phyloP scores from a whole-genome alignment of 2,888 invertebrate genomes.

The Microchrysa polita region DNA sequence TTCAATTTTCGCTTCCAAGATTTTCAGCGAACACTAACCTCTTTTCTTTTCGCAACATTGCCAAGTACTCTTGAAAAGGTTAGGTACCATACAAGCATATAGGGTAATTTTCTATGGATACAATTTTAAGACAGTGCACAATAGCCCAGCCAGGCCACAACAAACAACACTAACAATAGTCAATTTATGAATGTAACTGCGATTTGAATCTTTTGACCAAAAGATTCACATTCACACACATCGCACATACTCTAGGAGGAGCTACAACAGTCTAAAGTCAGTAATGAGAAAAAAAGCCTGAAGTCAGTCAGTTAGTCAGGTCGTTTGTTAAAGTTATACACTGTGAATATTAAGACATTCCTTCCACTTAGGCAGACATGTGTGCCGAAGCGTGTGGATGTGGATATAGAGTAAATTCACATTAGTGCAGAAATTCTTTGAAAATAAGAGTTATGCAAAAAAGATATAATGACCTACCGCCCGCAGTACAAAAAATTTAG shows the following conservation, averaged over 20 bases:
- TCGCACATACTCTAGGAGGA: no score
- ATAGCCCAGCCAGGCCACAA: not conserved
- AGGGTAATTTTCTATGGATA: no score
- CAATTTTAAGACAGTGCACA: not conserved
- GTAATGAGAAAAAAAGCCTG: not conserved
- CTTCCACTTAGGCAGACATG: not conserved
- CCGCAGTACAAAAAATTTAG: not conserved
- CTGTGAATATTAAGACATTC: not conserved
- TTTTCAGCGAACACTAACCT: not conserved
- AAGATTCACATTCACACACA: conserved; percentile 10
- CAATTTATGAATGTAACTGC: conserved; percentile 5
- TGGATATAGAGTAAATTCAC: not conserved
- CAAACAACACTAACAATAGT: conserved; percentile 2
- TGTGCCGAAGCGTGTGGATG: no score
- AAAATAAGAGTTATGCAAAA: conserved; percentile 6
- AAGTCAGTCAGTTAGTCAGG: conserved; percentile 13
- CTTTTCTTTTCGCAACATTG: not conserved
- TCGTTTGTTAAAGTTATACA: not conserved
- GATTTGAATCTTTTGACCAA: conserved; percentile 1
- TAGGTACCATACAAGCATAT: not conserved
- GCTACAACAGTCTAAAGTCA: no score
- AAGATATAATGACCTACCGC: not conserved
- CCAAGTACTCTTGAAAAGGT: conserved; percentile 11
- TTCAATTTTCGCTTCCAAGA: conserved; percentile 13
- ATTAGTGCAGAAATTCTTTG: not conserved